phyloP scores from a whole-genome alignment of 2,113 vertebrate genomes.

The Hippotragus niger region DNA sequence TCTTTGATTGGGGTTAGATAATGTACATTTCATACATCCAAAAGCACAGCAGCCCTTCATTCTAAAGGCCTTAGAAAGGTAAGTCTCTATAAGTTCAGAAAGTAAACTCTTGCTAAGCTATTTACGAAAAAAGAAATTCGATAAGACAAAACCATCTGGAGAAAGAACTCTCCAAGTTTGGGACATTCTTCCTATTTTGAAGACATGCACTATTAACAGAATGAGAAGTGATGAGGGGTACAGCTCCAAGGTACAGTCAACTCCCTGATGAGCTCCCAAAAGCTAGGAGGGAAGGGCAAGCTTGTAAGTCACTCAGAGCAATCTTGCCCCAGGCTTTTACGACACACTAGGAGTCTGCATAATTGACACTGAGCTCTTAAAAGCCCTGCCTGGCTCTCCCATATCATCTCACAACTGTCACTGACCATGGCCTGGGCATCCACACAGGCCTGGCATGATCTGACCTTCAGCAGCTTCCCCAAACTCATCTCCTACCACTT shows the following conservation, averaged over 20 bases:
- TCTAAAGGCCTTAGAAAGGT: neutral
- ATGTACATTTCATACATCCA: neutral
- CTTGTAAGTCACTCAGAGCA: neutral
- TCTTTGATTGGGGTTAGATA: neutral
- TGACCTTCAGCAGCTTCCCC: neutral
- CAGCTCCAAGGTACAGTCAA: neutral
- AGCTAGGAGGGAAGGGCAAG: neutral
- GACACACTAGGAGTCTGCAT: neutral
- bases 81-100: neutral
- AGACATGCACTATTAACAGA: neutral
- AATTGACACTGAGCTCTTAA: conserved; percentile 35
- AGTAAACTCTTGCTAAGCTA: neutral
- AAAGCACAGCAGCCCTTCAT: neutral
- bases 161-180: neutral
- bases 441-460: neutral
- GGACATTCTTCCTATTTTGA: neutral
- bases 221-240: neutral
- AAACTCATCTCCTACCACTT: neutral
- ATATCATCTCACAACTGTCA: neutral
- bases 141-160: neutral
- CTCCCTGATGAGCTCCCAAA: neutral
- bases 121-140: neutral
- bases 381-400: neutral
- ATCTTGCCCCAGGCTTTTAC: neutral
- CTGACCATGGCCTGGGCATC: neutral